A percentile compares a stretch with the other conserved stretches of the same genome.
phyloP scores from a whole-genome alignment of 1,140 invertebrate genomes.

The Macrobrachium rosenbergii region DNA sequence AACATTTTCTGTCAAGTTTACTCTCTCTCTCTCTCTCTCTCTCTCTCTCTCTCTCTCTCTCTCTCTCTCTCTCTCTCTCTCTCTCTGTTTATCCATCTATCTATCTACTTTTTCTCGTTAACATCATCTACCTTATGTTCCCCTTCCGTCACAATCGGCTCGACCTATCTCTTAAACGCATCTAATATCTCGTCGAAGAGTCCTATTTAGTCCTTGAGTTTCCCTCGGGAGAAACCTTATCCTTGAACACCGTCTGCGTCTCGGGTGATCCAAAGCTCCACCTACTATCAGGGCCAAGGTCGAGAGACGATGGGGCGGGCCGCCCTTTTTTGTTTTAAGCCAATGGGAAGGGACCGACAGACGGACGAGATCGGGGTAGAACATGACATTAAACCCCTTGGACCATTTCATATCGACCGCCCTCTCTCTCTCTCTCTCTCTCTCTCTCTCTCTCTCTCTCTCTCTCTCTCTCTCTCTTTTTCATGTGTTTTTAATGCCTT shows the following conservation, averaged over 20 bases:
- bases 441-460: conserved; percentile 39
- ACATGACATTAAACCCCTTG: background rate
- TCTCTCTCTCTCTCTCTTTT: conserved; percentile 20
- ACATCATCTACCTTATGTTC: background rate
- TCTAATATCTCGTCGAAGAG: too few relatives aligned
- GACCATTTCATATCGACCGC: background rate
- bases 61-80: background rate
- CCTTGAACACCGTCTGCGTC: too few relatives aligned
- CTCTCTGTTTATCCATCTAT: background rate
- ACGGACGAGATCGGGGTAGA: too few relatives aligned
- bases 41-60: background rate
- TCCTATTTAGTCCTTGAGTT: too few relatives aligned
- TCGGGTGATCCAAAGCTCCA: too few relatives aligned
- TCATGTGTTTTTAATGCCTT: background rate
- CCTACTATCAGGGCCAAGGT: too few relatives aligned
- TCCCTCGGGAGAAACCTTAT: too few relatives aligned
- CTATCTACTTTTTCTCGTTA: background rate
- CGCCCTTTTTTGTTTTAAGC: too few relatives aligned
- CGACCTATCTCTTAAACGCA: background rate
- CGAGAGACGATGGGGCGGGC: too few relatives aligned
- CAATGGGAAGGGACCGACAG: too few relatives aligned
- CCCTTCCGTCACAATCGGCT: background rate
- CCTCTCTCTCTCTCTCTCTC: conserved; percentile 41
- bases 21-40: background rate
- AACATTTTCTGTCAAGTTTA: background rate